Evolutionary conservation across 2,888 invertebrate species (phyloP).

Genomic region (Polydrusus cervinus): DNA sequence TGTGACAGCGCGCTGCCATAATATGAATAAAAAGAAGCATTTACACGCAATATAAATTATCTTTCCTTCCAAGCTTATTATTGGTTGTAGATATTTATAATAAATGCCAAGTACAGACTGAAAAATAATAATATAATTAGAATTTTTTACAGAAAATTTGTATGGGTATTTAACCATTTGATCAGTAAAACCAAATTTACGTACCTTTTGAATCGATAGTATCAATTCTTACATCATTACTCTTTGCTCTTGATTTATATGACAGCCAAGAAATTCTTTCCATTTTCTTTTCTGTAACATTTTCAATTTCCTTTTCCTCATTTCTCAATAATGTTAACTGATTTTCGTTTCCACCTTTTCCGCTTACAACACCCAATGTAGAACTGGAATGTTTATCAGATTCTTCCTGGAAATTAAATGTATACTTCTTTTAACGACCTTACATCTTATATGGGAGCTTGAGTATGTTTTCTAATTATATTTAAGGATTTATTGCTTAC

Average conservation of each 20-base stretch:
- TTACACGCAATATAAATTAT: no score
- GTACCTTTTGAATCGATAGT: not conserved
- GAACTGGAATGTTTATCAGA: not conserved
- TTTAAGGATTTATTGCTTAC: not conserved
- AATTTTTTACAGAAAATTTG: no score
- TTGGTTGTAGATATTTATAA: no score
- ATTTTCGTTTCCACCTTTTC: not conserved
- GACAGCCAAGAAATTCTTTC: not conserved
- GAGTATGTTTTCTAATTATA: not conserved
- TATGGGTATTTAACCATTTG: no score
- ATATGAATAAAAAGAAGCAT: no score
- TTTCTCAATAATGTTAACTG: not conserved
- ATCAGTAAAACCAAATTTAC: no score
- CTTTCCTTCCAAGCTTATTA: no score
- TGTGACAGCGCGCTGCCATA: no score
- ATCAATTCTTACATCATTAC: not conserved
- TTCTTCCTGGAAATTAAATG: no score
- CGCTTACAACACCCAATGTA: not conserved
- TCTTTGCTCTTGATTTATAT: conserved; percentile 5
- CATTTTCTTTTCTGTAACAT: not conserved
- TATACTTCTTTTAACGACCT: not conserved
- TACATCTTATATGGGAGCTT: not conserved
- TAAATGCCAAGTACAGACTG: no score
- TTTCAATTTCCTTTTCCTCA: not conserved
- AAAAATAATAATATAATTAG: no score